A percentile compares a stretch with the other conserved stretches of the same genome.
These are phyloP conservation scores for Scaptomyza flava DNA, from an alignment of 2,888 invertebrate species.

Conservation along the genomic window DNA sequence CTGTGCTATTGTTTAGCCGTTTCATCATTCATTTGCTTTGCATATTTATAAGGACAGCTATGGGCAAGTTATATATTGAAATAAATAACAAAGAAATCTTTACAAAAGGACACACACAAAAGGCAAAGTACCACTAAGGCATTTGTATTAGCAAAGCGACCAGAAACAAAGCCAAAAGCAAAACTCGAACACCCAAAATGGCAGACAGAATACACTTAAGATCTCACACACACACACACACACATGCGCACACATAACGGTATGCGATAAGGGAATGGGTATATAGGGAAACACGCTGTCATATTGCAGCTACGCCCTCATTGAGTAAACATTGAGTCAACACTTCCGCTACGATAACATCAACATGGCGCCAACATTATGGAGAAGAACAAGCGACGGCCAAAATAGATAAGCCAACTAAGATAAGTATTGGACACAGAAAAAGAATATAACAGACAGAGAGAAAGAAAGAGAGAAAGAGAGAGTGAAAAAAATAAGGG, in stretches of 20 bases:
- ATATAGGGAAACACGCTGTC: conserved; percentile 29
- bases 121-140: conserved; percentile 29
- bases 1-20: conserved; percentile 40
- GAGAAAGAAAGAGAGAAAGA: neutral
- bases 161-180: conserved; percentile 44
- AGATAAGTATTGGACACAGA: conserved; percentile 53
- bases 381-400: conserved; percentile 61
- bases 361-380: conserved; percentile 78
- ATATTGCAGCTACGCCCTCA: conserved; percentile 73
- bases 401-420: conserved; percentile 68
- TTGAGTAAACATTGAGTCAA: conserved; percentile 80
- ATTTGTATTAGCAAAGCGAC: conserved; percentile 60
- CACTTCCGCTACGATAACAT: conserved; percentile 77
- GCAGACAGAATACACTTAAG: conserved; percentile 55
- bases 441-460: neutral
- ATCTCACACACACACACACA: conserved; percentile 27
- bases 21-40: conserved; percentile 48
- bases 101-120: conserved; percentile 16
- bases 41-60: conserved; percentile 63
- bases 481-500: too few relatives aligned
- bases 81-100: conserved; percentile 1
- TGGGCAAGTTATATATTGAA: conserved; percentile 4
- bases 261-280: conserved; percentile 1
- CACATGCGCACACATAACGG: conserved; percentile 18
- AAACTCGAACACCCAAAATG: conserved; percentile 50